Evolutionary conservation across 92 coral and sea anemone species (phyloP).

Genomic region (Porites divaricata): DNA sequence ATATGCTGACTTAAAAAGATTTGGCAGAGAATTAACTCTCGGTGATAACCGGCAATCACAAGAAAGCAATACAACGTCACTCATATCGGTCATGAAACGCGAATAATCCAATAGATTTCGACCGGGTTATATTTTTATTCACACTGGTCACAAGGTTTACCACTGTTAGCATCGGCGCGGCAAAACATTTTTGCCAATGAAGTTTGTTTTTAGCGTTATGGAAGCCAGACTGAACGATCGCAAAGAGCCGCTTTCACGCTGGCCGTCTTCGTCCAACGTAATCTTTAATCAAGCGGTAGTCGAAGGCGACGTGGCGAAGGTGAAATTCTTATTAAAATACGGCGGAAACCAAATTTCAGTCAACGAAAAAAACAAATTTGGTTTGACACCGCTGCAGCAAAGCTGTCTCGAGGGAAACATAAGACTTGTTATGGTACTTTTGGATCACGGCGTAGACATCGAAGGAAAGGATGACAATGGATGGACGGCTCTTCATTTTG

Average conservation of each 20-base stretch:
- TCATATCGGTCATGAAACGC: neutral
- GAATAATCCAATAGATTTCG: neutral
- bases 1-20: slow-evolving; percentile 20
- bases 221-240: slow-evolving; percentile 35
- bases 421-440: slow-evolving; percentile 56
- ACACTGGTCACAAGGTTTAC: neutral
- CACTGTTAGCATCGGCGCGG: neutral
- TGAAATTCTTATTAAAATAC: slow-evolving; percentile 77
- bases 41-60: neutral
- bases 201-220: slow-evolving; percentile 36
- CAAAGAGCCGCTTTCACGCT: slow-evolving; percentile 35
- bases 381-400: slow-evolving; percentile 85
- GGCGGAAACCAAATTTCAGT: slow-evolving; percentile 76
- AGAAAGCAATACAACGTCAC: neutral
- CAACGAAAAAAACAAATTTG: slow-evolving; percentile 72
- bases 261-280: slow-evolving; percentile 59
- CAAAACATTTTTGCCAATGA: slow-evolving; percentile 11
- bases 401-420: slow-evolving; percentile 74
- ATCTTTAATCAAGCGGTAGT: slow-evolving; percentile 79
- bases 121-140: slow-evolving; percentile 13
- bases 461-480: slow-evolving; percentile 73
- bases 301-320: slow-evolving; percentile 86
- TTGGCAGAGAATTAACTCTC: neutral
- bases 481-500: slow-evolving; percentile 75
- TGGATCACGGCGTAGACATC: slow-evolving; percentile 77